Evolutionary conservation across 1,140 invertebrate species (phyloP).

Genomic region (Zophobas atratus): DNA sequence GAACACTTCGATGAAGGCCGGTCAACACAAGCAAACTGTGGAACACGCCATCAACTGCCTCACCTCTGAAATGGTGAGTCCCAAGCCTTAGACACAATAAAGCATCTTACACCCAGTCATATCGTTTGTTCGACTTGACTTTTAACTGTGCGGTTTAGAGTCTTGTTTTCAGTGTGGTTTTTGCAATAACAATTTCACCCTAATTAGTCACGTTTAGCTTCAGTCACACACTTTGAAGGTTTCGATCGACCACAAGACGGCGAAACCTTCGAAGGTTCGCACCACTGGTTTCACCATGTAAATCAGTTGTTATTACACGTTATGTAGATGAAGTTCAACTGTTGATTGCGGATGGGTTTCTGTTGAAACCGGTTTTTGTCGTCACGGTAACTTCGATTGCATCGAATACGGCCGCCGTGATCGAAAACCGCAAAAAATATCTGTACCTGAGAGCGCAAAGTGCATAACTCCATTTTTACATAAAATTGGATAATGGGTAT

Average conservation of each 20-base stretch:
- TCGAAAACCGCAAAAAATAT: too few species aligned
- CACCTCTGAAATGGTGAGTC: conserved; percentile 85
- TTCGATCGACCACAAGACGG: neutral
- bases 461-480: too few species aligned
- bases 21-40: conserved; percentile 73
- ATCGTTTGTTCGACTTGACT: conserved; percentile 8
- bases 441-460: too few species aligned
- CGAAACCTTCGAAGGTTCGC: conserved; percentile 18
- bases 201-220: conserved; percentile 15
- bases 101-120: conserved; percentile 30
- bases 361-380: neutral
- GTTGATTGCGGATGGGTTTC: conserved; percentile 1
- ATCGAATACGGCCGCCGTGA: too few species aligned
- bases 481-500: too few species aligned
- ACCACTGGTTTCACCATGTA: conserved; percentile 55
- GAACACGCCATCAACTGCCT: conserved; percentile 83
- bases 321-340: conserved; percentile 19
- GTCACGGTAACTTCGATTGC: too few species aligned
- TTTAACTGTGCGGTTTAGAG: conserved; percentile 9
- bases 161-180: conserved; percentile 24
- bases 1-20: conserved; percentile 59
- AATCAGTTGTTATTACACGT: conserved; percentile 65
- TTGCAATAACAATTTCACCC: conserved; percentile 33
- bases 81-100: conserved; percentile 49
- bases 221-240: conserved; percentile 25